Evolutionary conservation across 2,888 invertebrate species (phyloP).

Genomic region (Drosophila subquinaria): DNA sequence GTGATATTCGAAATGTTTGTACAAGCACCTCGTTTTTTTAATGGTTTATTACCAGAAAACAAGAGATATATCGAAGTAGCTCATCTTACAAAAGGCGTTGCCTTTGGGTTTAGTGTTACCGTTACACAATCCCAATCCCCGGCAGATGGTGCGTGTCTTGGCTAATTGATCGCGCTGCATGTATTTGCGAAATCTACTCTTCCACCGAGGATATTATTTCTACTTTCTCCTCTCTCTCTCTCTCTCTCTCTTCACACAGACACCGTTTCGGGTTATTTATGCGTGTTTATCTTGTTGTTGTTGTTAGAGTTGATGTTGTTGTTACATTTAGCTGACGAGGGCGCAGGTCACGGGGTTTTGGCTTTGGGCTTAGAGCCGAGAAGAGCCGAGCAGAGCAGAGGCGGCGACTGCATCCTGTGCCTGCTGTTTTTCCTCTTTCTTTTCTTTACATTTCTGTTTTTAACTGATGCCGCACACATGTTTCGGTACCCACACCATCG

Average conservation of each 20-base stretch:
- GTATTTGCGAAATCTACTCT: slow-evolving; percentile 43
- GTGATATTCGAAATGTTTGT: slow-evolving; percentile 11
- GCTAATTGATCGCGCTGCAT: slow-evolving; percentile 58
- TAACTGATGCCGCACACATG: slow-evolving; percentile 62
- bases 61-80: slow-evolving; percentile 6
- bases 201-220: background rate
- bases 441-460: slow-evolving; percentile 20
- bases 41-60: slow-evolving; percentile 30
- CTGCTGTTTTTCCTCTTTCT: slow-evolving; percentile 41
- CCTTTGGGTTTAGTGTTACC: slow-evolving; percentile 60
- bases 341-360: slow-evolving; percentile 56
- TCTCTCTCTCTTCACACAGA: slow-evolving; percentile 4
- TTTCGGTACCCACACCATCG: slow-evolving; percentile 35
- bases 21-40: slow-evolving; percentile 20
- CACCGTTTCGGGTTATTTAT: slow-evolving; percentile 44
- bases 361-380: slow-evolving; percentile 23
- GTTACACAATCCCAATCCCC: slow-evolving; percentile 59
- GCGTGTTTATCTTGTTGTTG: slow-evolving; percentile 47
- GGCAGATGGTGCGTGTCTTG: slow-evolving; percentile 62
- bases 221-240: background rate
- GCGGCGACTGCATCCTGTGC: slow-evolving; percentile 61
- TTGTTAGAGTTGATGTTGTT: slow-evolving; percentile 38
- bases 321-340: slow-evolving; percentile 57
- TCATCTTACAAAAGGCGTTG: slow-evolving; percentile 47
- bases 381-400: slow-evolving; percentile 15